Evolutionary conservation across 2,113 vertebrate species (phyloP), one percentile per base, ranked within the genome.

Genomic region (Bagarius yarrelli): DNA sequence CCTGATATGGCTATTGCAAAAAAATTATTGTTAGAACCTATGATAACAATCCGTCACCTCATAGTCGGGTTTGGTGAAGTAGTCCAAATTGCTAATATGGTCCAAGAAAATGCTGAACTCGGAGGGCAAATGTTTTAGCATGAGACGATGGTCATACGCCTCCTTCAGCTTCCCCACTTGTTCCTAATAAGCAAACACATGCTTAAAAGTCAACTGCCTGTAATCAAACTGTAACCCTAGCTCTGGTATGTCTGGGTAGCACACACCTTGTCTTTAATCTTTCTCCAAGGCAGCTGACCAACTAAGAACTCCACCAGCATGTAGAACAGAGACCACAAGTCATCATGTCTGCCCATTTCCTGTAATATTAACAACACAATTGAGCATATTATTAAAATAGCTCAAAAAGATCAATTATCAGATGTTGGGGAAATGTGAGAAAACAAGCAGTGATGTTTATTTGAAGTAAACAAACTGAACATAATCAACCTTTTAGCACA

Each of bases 331-430:
- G 98, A 99, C 98, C 98, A 99, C 76, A 99, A 94, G 87, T 99
- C 98, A 85, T 99, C 98, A 67, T 99, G 98, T 34, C 98, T 95
- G 82, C 97, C 98, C 97, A 99, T 99, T 90, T 99, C 98, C 98
- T 99, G 92, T 74, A 83, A 63, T 55, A 72, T 64, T 4, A 86
- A 50, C 19, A 64, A 40, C 19, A 63, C 59, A 32, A 74, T 14
- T 44, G 64, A 25, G n/a, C 69, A 36, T 30, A 57, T 77, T 25
- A 69, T 23, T 61, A 18, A 70, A 66, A n/a, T n/a, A 64, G 60
- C 30, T 60, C 30, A 30, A 61, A 23, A 36, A 18, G 44, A 40
- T 36, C 19, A 40, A n/a, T 67, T 21, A 69, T 44, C 12, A 69
- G 23, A n/a, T 44, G 5, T 21, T 69, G 21, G 2, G 2, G 40